Evolutionary conservation across 2,888 invertebrate species (phyloP).

Genomic region (Epirrhoe tristata): DNA sequence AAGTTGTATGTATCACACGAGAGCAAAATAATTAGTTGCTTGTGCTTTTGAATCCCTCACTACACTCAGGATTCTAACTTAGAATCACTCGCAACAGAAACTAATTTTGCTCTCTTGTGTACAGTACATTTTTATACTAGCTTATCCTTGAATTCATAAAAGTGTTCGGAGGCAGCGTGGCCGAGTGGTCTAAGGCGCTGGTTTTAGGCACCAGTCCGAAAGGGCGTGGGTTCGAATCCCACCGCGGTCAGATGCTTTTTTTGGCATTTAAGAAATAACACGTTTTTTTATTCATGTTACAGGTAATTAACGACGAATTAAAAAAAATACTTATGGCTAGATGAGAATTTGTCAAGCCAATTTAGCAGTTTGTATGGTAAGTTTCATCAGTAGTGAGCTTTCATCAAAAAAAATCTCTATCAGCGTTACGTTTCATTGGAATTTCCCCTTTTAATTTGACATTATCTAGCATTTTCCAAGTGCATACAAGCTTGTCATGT

Average conservation of each 20-base stretch:
- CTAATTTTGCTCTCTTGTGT: no score
- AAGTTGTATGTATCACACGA: no score
- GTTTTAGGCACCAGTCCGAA: slow-evolving; percentile 89
- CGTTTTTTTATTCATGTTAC: slow-evolving; percentile 28
- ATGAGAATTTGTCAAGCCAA: not conserved
- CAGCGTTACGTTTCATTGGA: no score
- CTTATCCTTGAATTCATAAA: not conserved
- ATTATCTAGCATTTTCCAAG: slow-evolving; percentile 21
- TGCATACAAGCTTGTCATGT: slow-evolving; percentile 9
- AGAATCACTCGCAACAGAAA: no score
- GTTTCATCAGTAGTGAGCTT: not conserved
- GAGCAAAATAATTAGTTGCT: no score
- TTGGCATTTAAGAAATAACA: not conserved
- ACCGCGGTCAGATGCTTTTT: slow-evolving; percentile 79
- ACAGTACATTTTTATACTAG: no score
- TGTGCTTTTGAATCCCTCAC: no score
- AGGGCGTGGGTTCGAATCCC: slow-evolving; percentile 91
- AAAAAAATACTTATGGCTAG: not conserved
- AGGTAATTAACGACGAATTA: slow-evolving; percentile 14
- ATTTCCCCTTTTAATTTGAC: not conserved
- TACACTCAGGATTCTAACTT: no score
- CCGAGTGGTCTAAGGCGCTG: slow-evolving; percentile 89
- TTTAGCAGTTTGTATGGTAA: not conserved
- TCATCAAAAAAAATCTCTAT: no score
- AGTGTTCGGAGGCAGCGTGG: slow-evolving; percentile 82